Evolutionary conservation across 2,113 vertebrate species (phyloP), one percentile per base, ranked within the genome.

Genomic region (Astatotilapia flaviijosephi): DNA sequence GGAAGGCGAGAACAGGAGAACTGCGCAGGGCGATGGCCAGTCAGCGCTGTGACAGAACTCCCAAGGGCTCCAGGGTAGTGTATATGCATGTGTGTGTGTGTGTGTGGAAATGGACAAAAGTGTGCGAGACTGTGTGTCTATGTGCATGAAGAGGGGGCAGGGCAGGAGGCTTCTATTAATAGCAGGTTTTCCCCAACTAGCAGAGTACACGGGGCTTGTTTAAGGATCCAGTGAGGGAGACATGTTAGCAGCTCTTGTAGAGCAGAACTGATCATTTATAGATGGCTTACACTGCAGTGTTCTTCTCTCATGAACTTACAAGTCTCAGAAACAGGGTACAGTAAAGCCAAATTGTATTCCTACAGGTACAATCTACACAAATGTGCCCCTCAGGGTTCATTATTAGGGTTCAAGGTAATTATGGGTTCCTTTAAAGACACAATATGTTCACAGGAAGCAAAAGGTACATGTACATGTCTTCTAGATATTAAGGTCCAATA

Each of bases 121-220:
- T 37, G 79, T 90, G 86, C 60, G 31, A 49, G 70, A 31, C 37
- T 84, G 83, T 88, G 91, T 51, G 68, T 83, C 45, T 82, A 82
- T 4, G 85, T 73, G 79, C 73, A 40, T 28, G 83, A 6, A 53
- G 87, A 33, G 89, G 83, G 79, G 26, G 85, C 6, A 23, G 86
- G 54, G 68, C 37, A 28, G 15, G 37, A 51, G 68, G 81, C 4
- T 5, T 51, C 93, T 96, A 96, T 96, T 88, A 93, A 96, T 96
- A 96, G 94, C 81, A 60, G 4, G 58, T 92, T 93, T 92, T 42
- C 70, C 80, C 80, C 37, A 86, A 92, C 89, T 93, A 90, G 80
- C 49, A 86, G 79, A 91, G 88, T 3, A 17, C 35, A 60, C 84
- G 23, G 85, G 80, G 82, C 79, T 81, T 77, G 85, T 13, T 89